Conservation (phyloP, 2,888 invertebrate species). For the Cephus nigrinus region DNA sequence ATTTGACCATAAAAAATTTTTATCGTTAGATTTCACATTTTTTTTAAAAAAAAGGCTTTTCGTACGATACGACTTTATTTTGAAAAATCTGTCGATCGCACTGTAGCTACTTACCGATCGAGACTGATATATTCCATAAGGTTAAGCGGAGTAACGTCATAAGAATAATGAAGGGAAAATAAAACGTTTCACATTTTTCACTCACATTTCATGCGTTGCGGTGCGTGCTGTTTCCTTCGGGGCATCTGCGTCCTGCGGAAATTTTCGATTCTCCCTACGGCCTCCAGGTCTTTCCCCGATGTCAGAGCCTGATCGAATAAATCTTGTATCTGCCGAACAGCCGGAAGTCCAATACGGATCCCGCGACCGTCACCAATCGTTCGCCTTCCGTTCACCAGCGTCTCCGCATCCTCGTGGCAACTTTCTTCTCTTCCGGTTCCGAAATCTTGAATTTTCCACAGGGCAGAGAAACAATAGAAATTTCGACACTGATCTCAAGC, state of each 20-base stretch:
- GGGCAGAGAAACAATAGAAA: neutral
- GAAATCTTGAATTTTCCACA: neutral
- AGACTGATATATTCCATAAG: neutral
- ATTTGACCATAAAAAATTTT: neutral
- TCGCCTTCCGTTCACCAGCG: neutral
- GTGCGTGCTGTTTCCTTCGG: constrained; percentile 70
- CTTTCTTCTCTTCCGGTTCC: neutral
- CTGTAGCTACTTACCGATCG: neutral
- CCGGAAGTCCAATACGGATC: constrained; percentile 4
- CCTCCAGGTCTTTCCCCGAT: constrained; percentile 49
- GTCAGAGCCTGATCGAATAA: neutral
- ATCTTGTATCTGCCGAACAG: neutral
- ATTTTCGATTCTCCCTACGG: constrained; percentile 43
- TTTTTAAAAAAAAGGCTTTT: too few species aligned
- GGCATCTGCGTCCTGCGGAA: constrained; percentile 66
- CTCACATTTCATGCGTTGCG: constrained; percentile 71
- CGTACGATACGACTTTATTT: neutral
- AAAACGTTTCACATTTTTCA: constrained; percentile 16
- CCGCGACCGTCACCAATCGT: neutral
- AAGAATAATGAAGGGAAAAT: neutral
- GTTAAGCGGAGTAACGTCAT: neutral
- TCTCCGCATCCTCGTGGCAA: neutral
- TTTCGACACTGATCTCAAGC: neutral
- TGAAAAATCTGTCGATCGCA: neutral
- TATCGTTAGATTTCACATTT: too few species aligned